A percentile compares a stretch with the other conserved stretches of the same genome.
These are phyloP conservation scores for Laticauda laticaudata DNA, from an alignment of 2,113 vertebrate genomes.

Conservation along the genomic window DNA sequence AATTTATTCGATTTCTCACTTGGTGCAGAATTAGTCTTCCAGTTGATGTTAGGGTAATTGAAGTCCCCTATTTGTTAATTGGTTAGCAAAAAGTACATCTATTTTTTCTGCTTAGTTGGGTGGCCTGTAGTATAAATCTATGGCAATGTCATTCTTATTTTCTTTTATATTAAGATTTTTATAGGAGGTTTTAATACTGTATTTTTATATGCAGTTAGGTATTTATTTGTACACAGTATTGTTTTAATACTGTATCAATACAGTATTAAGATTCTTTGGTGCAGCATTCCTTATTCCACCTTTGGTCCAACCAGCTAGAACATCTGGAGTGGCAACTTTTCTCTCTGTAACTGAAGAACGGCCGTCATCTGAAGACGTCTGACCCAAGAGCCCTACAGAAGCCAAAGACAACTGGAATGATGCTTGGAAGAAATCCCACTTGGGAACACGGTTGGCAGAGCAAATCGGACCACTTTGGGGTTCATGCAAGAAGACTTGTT, in stretches of 20 bases:
- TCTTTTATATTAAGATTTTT: no score
- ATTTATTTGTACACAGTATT: no score
- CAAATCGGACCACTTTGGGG: background rate
- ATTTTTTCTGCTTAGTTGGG: no score
- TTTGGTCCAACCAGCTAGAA: background rate
- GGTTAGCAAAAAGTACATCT: no score
- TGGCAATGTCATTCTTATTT: no score
- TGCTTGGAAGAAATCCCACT: background rate
- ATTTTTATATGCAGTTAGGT: no score
- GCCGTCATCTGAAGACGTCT: background rate
- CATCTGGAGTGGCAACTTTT: background rate
- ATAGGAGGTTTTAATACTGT: no score
- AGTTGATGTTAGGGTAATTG: no score
- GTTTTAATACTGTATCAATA: background rate
- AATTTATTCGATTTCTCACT: no score
- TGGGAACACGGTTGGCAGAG: background rate
- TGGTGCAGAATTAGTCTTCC: no score
- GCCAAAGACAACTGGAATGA: background rate
- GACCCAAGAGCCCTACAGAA: background rate
- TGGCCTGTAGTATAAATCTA: no score
- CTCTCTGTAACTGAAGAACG: background rate
- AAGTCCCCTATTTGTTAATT: no score
- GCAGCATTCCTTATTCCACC: background rate
- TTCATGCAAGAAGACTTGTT: background rate
- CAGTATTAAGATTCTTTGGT: background rate